Percentiles rank a stretch among this genome's conserved stretches.
These are phyloP conservation scores for Drosophila vallismaia DNA, from an alignment of 2,888 invertebrate species.

Conservation along the genomic window DNA sequence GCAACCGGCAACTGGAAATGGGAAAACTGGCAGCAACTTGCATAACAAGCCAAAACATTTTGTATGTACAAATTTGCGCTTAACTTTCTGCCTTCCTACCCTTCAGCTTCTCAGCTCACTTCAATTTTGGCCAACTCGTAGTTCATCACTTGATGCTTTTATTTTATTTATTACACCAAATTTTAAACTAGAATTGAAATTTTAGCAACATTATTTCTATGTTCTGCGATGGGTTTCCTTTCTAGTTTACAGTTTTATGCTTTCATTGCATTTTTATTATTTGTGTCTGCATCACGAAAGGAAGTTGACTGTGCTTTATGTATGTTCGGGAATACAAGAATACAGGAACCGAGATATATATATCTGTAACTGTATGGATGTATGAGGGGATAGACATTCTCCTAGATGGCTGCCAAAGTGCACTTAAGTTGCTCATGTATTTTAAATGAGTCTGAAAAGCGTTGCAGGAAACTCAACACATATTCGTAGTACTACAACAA, in stretches of 20 bases:
- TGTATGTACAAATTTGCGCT: conserved; percentile 76
- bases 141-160: conserved; percentile 61
- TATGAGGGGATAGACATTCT: conserved; percentile 42
- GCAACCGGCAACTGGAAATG: conserved; percentile 45
- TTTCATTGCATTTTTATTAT: conserved; percentile 78
- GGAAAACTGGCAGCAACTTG: conserved; percentile 54
- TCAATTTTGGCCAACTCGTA: conserved; percentile 16
- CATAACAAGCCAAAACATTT: conserved; percentile 78
- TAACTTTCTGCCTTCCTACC: conserved; percentile 58
- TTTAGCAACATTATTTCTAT: conserved; percentile 45
- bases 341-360: conserved; percentile 20
- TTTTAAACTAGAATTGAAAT: conserved; percentile 50
- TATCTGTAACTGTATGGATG: conserved; percentile 12
- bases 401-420: conserved; percentile 76
- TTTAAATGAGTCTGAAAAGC: conserved; percentile 80
- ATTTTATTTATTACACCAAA: conserved; percentile 53
- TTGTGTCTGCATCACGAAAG: conserved; percentile 69
- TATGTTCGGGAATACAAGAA: conserved; percentile 14
- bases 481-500: conserved; percentile 18
- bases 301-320: conserved; percentile 56
- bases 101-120: neutral
- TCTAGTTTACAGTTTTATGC: conserved; percentile 74
- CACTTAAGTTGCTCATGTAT: conserved; percentile 81
- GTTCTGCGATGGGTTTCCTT: conserved; percentile 49
- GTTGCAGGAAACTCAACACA: conserved; percentile 71